Evolutionary conservation across 2,888 invertebrate genomes (phyloP), one percentile per base, ranked within the genome.

Genomic region (Hemicrepidius hirtus): DNA sequence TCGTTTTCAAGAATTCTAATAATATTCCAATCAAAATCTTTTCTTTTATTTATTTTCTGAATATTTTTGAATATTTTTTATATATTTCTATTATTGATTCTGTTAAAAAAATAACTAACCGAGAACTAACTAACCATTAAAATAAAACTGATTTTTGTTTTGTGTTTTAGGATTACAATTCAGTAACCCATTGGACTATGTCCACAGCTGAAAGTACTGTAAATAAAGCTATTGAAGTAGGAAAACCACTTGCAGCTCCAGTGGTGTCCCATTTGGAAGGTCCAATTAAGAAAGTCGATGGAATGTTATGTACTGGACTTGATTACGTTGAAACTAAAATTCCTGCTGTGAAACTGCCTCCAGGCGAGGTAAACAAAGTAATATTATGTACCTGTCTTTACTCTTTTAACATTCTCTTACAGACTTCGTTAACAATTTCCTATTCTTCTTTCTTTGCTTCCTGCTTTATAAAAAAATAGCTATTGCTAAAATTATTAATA

Each of bases 301-400:
- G 86, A 62, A 88, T 88, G 70, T 82, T 90, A 18, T 90, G 90
- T 81, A 85, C 86, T 67, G 90, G 90, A 0, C 82, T 90, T 62
- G 87, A 89, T 73, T 88, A 88, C 16, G 87, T 90, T 0, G 89
- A 90, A 83, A 82, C 85, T 63, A 90, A 89, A 82, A 85, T 90
- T 0, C 90, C 90, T 0, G 87, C 89, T 1, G 88, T 90, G 0
- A 90, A 89, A 77, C 82, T 89, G 71, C 89, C 88, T 41, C 89
- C 90, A 6, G 83, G 85, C 76, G 88, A 89, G 85, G 90, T 90
- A 84, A 78, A 77, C 75, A 64, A 46, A 24, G 32, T 55, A 55
- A 37, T 49, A 24, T 24, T 40, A 13, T 41, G n/a, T 41, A 41
- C 3, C 41, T 41, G n/a, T n/a, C n/a, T n/a, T n/a, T n/a, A n/a